These are phyloP conservation scores for Mastacembelus armatus DNA, from an alignment of 2,797 vertebrate species.

Conservation along the genomic window DNA sequence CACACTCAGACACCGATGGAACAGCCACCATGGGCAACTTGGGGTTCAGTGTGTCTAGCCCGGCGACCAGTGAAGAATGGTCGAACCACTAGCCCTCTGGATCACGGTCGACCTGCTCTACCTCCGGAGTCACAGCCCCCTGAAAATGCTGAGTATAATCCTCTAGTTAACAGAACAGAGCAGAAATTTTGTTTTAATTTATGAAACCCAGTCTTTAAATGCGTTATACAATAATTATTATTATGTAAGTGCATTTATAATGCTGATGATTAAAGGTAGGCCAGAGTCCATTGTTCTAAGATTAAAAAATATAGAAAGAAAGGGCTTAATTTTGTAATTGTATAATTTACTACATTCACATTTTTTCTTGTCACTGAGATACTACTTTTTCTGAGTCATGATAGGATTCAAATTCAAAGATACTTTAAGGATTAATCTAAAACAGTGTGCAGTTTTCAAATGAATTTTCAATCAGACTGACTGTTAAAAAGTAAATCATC, in stretches of 20 bases:
- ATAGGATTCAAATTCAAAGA: not conserved
- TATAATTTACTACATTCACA: not conserved
- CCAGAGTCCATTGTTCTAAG: not conserved
- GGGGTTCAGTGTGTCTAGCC: too few species aligned
- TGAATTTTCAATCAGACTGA: not conserved
- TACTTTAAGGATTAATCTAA: not conserved
- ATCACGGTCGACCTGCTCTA: too few species aligned
- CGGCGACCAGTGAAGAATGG: too few species aligned
- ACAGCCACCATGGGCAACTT: too few species aligned
- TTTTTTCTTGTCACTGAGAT: not conserved
- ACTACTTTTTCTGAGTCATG: not conserved
- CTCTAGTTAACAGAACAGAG: not conserved
- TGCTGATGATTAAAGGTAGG: not conserved
- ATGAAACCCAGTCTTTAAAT: not conserved
- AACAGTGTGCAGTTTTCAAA: not conserved
- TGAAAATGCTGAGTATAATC: not conserved
- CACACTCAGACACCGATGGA: too few species aligned
- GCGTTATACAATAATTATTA: not conserved
- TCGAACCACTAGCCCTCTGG: too few species aligned
- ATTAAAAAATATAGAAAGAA: not conserved
- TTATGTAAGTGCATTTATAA: slow-evolving; percentile 1
- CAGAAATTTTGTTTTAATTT: not conserved
- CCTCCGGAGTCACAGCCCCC: too few species aligned
- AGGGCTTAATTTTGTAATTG: not conserved
- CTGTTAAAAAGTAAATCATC: not conserved